phyloP scores from a whole-genome alignment of 2,888 invertebrate genomes.

The Torymus aiolomorphi region DNA sequence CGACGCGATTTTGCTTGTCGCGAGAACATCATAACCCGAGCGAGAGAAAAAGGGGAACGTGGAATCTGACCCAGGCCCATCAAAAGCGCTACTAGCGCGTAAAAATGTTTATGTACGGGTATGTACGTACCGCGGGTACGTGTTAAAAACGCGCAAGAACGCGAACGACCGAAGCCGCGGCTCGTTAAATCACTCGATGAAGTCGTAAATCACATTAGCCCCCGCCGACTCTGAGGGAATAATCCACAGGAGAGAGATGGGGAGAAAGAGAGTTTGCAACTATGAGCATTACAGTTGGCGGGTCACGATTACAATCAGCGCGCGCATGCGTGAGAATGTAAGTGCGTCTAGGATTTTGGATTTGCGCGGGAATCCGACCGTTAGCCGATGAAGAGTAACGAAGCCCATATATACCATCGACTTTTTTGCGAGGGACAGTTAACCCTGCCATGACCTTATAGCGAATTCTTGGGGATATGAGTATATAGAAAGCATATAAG shows the following conservation, averaged over 20 bases:
- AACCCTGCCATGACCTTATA: not conserved
- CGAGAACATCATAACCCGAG: slow-evolving; percentile 7
- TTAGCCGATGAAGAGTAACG: no score
- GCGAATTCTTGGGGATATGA: not conserved
- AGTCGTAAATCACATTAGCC: slow-evolving; percentile 53
- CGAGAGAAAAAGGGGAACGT: not conserved
- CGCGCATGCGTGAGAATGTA: not conserved
- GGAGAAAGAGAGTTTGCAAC: slow-evolving; percentile 20
- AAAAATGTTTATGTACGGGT: slow-evolving; percentile 23
- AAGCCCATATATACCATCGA: not conserved
- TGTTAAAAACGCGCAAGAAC: slow-evolving; percentile 31
- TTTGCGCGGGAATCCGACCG: slow-evolving; percentile 16
- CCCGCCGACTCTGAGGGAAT: slow-evolving; percentile 11
- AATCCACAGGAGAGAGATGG: slow-evolving; percentile 12
- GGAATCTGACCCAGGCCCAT: slow-evolving; percentile 38
- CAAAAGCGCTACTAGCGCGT: slow-evolving; percentile 23
- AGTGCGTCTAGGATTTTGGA: not conserved
- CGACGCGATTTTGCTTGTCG: slow-evolving; percentile 28
- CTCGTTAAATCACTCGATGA: slow-evolving; percentile 53
- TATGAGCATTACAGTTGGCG: slow-evolving; percentile 20
- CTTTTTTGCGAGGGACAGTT: not conserved
- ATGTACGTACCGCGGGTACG: not conserved
- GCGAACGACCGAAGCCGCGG: slow-evolving; percentile 6
- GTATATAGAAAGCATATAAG: not conserved
- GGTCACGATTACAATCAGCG: slow-evolving; percentile 47